Conservation (phyloP, 2,888 invertebrate genomes). For the Drosophila ezoana region DNA sequence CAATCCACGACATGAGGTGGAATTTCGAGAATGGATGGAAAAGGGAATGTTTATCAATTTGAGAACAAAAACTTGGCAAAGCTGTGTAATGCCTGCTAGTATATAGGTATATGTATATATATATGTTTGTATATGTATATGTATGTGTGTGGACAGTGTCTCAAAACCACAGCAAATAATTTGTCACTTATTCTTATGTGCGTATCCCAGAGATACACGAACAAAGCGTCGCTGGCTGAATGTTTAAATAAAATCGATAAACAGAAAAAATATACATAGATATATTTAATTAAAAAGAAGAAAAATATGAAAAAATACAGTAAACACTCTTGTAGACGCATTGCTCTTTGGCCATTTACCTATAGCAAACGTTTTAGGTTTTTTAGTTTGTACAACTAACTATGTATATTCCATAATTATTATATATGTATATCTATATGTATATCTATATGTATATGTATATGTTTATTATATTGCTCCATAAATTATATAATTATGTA, state of each 20-base stretch:
- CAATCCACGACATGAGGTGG: no score
- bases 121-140: background rate
- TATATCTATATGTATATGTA: conserved; percentile 20
- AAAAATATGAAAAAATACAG: background rate
- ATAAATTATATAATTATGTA: conserved; percentile 48
- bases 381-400: conserved; percentile 35
- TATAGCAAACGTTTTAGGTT: conserved; percentile 34
- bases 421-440: conserved; percentile 19
- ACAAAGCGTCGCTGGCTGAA: conserved; percentile 9
- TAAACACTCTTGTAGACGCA: conserved; percentile 15
- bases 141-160: conserved; percentile 22
- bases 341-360: conserved; percentile 50
- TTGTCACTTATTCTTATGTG: conserved; percentile 21
- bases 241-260: background rate
- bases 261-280: background rate
- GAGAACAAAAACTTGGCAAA: no score
- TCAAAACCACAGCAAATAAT: conserved; percentile 28
- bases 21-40: no score
- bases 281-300: background rate
- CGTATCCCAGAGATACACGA: conserved; percentile 5
- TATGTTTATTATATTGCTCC: conserved; percentile 40
- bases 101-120: background rate
- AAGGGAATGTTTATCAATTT: no score
- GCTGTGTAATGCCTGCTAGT: no score
- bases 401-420: conserved; percentile 58